phyloP scores from a whole-genome alignment of 2,888 invertebrate genomes.

The Phoenoteleia sp. region DNA sequence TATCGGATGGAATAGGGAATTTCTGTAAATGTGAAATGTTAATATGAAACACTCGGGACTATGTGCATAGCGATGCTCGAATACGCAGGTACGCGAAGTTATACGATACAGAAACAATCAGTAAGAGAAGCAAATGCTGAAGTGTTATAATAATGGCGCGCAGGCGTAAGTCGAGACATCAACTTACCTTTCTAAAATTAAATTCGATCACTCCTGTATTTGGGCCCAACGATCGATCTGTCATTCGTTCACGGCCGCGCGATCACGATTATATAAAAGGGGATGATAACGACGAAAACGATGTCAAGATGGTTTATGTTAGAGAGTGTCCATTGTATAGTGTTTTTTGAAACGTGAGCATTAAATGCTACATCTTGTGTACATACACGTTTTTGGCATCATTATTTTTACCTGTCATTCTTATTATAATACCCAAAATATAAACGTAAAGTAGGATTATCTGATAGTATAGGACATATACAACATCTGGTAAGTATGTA shows the following conservation, averaged over 20 bases:
- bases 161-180: constrained; percentile 78
- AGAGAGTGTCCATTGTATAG: constrained; percentile 86
- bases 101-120: constrained; percentile 31
- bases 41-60: constrained; percentile 79
- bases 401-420: constrained; percentile 75
- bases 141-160: constrained; percentile 69
- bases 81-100: constrained; percentile 63
- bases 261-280: constrained; percentile 74
- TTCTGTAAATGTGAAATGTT: constrained; percentile 82
- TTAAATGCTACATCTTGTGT: constrained; percentile 86
- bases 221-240: constrained; percentile 75
- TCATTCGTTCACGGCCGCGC: constrained; percentile 79
- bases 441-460: no score
- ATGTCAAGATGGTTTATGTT: constrained; percentile 85
- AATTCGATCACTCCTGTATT: constrained; percentile 80
- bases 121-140: constrained; percentile 39
- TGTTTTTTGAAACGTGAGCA: constrained; percentile 86
- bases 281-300: constrained; percentile 77
- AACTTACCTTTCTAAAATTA: constrained; percentile 74
- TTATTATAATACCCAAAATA: not conserved
- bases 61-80: constrained; percentile 77
- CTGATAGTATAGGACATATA: no score
- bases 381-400: constrained; percentile 80
- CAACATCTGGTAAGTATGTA: no score
- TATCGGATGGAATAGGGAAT: constrained; percentile 71